phyloP scores from a whole-genome alignment of 2,113 vertebrate species.

The Apteryx mantelli region DNA sequence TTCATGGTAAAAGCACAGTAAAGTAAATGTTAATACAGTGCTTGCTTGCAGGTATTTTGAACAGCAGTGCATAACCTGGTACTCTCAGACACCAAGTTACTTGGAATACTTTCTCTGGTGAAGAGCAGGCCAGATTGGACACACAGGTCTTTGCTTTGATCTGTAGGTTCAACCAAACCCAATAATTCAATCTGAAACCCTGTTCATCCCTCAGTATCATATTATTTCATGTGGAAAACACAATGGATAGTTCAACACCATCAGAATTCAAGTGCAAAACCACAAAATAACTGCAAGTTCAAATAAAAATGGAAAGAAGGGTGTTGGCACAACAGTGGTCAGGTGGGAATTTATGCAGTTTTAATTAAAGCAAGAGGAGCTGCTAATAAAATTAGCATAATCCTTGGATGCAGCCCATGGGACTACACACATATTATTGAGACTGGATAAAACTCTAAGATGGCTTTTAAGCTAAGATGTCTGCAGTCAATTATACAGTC shows the following conservation, averaged over 20 bases:
- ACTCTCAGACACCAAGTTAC: neutral
- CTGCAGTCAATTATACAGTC: constrained; percentile 45
- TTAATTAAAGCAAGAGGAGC: constrained; percentile 65
- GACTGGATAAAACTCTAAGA: constrained; percentile 55
- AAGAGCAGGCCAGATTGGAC: neutral
- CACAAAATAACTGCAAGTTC: neutral
- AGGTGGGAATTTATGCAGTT: constrained; percentile 53
- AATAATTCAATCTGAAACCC: neutral
- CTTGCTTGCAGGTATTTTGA: constrained; percentile 65
- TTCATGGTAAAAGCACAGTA: constrained; percentile 74
- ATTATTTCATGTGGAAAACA: neutral
- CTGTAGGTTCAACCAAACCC: neutral
- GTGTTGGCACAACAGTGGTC: constrained; percentile 64
- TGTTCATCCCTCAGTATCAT: neutral
- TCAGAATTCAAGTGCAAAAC: neutral
- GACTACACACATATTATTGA: constrained; percentile 25
- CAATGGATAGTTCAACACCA: neutral
- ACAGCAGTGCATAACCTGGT: neutral
- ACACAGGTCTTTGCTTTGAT: neutral
- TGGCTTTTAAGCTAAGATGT: constrained; percentile 34
- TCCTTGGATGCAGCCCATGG: constrained; percentile 56
- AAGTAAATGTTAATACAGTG: constrained; percentile 72
- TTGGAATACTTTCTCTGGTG: neutral
- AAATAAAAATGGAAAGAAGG: constrained; percentile 8
- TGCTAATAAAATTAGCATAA: constrained; percentile 68